phyloP scores from a whole-genome alignment of 2,797 vertebrate genomes.

The Saxicola maurus region DNA sequence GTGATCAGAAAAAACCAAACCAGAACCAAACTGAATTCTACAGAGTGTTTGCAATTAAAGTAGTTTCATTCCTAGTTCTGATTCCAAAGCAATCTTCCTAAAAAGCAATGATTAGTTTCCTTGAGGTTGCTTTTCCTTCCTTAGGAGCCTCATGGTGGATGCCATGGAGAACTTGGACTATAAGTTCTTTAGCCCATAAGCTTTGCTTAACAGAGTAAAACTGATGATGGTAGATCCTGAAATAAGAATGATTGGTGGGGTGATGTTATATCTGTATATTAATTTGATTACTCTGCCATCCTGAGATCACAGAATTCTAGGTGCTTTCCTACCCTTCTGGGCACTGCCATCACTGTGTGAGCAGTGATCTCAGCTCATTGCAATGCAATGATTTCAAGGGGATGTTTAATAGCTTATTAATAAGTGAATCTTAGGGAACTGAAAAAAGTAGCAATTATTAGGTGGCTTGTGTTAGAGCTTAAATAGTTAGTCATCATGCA shows the following conservation, averaged over 20 bases:
- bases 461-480: not conserved
- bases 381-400: conserved; percentile 19
- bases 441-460: not conserved
- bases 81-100: not conserved
- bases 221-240: not conserved
- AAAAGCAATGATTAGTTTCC: not conserved
- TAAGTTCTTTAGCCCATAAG: not conserved
- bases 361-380: conserved; percentile 25
- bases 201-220: not conserved
- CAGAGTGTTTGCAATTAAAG: not conserved
- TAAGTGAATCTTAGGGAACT: conserved; percentile 26
- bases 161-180: not conserved
- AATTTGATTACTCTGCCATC: not conserved
- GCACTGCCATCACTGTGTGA: not conserved
- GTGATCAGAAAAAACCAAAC: not conserved
- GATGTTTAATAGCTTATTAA: conserved; percentile 29
- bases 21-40: not conserved
- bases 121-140: not conserved
- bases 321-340: conserved; percentile 18
- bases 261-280: not conserved
- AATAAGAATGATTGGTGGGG: not conserved
- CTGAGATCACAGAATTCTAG: not conserved
- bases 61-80: not conserved
- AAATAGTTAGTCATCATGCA: not conserved
- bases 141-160: not conserved